These are phyloP conservation scores for Myiothlypis chrysogaster DNA, from an alignment of 2,797 vertebrate species.

Conservation along the genomic window DNA sequence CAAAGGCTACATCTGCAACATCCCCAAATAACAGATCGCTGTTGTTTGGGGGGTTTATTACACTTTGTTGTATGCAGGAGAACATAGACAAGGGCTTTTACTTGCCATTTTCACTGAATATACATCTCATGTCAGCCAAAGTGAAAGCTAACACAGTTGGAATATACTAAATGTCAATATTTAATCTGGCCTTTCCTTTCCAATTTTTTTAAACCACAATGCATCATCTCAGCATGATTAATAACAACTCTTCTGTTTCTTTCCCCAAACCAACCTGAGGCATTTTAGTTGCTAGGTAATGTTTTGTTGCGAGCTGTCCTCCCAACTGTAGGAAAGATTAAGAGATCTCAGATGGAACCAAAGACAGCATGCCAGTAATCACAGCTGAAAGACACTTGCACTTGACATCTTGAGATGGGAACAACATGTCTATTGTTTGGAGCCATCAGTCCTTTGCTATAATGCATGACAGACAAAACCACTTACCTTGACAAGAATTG, in stretches of 20 bases:
- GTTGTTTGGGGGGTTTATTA: not conserved
- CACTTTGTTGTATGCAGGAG: not conserved
- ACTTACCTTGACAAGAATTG: constrained; percentile 37
- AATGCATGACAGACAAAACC: constrained; percentile 19
- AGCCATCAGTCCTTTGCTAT: constrained; percentile 6
- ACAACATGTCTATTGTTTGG: constrained; percentile 19
- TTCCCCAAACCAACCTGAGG: constrained; percentile 29
- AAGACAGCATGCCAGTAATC: constrained; percentile 29
- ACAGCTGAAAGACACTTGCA: constrained; percentile 25
- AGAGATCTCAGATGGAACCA: constrained; percentile 55
- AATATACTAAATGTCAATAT: constrained; percentile 59
- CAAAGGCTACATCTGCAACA: not conserved
- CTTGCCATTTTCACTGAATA: constrained; percentile 42
- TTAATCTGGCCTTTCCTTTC: constrained; percentile 64
- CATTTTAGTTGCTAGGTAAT: constrained; percentile 67
- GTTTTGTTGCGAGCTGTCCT: constrained; percentile 48
- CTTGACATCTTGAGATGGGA: constrained; percentile 43
- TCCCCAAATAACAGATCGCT: not conserved
- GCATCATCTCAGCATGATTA: constrained; percentile 53
- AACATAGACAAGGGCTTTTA: not conserved
- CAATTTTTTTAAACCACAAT: constrained; percentile 52
- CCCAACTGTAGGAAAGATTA: constrained; percentile 33
- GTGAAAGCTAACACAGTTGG: constrained; percentile 56
- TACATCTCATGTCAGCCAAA: constrained; percentile 40
- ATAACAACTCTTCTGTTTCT: constrained; percentile 22